A percentile compares a stretch with the other conserved stretches of the same genome.
Evolutionary conservation across 2,888 invertebrate species (phyloP).

Genomic region (Drosophila aldrichi): DNA sequence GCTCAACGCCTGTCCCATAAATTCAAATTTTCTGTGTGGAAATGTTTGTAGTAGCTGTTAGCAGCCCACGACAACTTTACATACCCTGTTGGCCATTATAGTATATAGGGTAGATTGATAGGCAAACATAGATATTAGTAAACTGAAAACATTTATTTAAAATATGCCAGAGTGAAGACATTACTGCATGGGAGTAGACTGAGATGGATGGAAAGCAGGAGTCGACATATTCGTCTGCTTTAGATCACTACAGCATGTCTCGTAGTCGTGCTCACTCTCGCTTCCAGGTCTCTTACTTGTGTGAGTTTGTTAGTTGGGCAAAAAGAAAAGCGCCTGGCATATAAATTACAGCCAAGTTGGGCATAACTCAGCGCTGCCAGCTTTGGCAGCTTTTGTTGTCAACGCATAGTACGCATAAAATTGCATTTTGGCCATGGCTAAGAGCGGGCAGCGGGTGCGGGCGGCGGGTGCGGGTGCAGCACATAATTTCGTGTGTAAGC

Average conservation of each 20-base stretch:
- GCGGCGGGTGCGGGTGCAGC: not conserved
- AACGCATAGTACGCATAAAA: slow-evolving; percentile 81
- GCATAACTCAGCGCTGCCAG: slow-evolving; percentile 76
- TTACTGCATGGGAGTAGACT: no score
- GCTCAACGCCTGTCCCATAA: slow-evolving; percentile 37
- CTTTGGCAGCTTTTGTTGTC: slow-evolving; percentile 80
- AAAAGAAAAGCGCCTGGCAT: slow-evolving; percentile 41
- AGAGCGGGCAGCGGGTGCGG: not conserved
- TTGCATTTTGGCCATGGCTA: slow-evolving; percentile 68
- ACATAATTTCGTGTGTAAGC: slow-evolving; percentile 70
- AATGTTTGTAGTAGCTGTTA: slow-evolving; percentile 27
- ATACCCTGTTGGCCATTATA: not conserved
- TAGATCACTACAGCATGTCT: slow-evolving; percentile 1
- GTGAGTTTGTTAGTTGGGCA: slow-evolving; percentile 13
- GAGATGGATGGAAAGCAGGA: no score
- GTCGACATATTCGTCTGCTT: no score
- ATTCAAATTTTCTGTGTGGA: slow-evolving; percentile 34
- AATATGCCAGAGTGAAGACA: no score
- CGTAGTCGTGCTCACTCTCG: not conserved
- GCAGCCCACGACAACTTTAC: slow-evolving; percentile 2
- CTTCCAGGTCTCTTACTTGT: not conserved
- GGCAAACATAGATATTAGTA: not conserved
- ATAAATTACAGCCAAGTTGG: slow-evolving; percentile 78
- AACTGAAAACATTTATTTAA: not conserved
- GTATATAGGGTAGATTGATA: not conserved